Percentiles rank a stretch among this genome's conserved stretches.
phyloP scores from a whole-genome alignment of 2,888 invertebrate species.

The Horisme vitalbata region DNA sequence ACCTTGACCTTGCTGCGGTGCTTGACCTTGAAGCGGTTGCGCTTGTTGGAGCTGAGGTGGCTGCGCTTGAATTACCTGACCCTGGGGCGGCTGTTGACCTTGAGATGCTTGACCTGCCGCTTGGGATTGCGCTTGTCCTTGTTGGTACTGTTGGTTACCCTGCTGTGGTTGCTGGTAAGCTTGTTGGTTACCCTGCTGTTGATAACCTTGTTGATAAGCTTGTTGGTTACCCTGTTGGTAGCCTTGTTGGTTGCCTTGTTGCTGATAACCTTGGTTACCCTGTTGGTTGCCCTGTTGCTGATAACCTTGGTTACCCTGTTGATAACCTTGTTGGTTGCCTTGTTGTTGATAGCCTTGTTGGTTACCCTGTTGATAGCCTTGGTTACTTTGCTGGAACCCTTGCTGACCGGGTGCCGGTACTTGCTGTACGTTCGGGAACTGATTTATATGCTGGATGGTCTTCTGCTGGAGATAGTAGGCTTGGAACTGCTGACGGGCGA shows the following conservation, averaged over 20 bases:
- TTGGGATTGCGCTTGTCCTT: slow-evolving; percentile 34
- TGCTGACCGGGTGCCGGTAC: slow-evolving; percentile 32
- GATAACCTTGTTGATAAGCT: slow-evolving; percentile 17
- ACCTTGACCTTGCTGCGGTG: neutral
- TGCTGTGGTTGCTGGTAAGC: slow-evolving; percentile 30
- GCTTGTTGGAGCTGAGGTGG: slow-evolving; percentile 27
- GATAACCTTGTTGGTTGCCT: slow-evolving; percentile 28
- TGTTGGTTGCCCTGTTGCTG: slow-evolving; percentile 28
- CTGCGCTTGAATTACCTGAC: slow-evolving; percentile 23
- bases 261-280: slow-evolving; percentile 42
- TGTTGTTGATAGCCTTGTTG: slow-evolving; percentile 38
- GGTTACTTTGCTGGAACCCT: slow-evolving; percentile 37
- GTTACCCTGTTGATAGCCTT: slow-evolving; percentile 29
- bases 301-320: slow-evolving; percentile 38
- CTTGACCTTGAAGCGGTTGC: too few species aligned
- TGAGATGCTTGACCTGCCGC: slow-evolving; percentile 29
- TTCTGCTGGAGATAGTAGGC: slow-evolving; percentile 53
- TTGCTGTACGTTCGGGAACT: slow-evolving; percentile 38
- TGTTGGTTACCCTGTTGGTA: slow-evolving; percentile 6
- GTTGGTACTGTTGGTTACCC: slow-evolving; percentile 21
- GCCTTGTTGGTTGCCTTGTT: slow-evolving; percentile 20
- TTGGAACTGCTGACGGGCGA: slow-evolving; percentile 57
- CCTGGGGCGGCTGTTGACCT: slow-evolving; percentile 34
- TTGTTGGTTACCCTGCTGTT: neutral
- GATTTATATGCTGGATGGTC: slow-evolving; percentile 34